Base-by-base conservation (phyloP, 1,140 invertebrate genomes). In the Ips nitidus region DNA sequence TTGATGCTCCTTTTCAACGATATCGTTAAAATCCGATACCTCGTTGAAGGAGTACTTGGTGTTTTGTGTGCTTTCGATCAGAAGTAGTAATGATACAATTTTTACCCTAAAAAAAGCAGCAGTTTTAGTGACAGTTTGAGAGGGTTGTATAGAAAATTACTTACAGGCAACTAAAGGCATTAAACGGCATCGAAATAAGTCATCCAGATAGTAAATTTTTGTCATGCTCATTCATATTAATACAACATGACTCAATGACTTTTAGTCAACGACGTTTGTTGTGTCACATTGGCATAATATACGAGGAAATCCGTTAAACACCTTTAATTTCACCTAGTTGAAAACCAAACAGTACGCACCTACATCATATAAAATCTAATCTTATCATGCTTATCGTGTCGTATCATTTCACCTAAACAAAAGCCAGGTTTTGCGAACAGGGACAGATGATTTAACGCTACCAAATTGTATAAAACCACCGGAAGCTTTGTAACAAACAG, bases 1-100 rank as follows among this genome's bases (percentile, higher is more conserved):
- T 47, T 47, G 37, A 36, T 58, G 45, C 2, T 58, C 53, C 45
- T 55, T 45, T 59, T 64, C 68, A 50, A 70, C 41, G 37, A 70
- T 70, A 65, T 65, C 68, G 42, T 70, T 43, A 40, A 70, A 70
- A 59, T 70, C 61, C 6, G 68, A 70, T 37, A 70, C 68, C 36
- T 65, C 50, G 42, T 70, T 65, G 2, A 70, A 41, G n/a, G 63
- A 3, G 40, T 62, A n/a, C n/a, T n/a, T n/a, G n/a, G n/a, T n/a
- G n/a, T n/a, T n/a, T n/a, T n/a, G n/a, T n/a, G n/a, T n/a, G n/a
- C n/a, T n/a, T 4, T 65, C 38, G n/a, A 41, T 39, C 7, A 4
- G 6, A 43, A 41, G 8, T 50, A 52, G 41, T 40, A 59, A 40
- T 52, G 50, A 37, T 50, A 59, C 4, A 45, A 50, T 22, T 39